These are phyloP conservation scores for Dynastes maya DNA, from an alignment of 2,888 invertebrate genomes.

Conservation along the genomic window DNA sequence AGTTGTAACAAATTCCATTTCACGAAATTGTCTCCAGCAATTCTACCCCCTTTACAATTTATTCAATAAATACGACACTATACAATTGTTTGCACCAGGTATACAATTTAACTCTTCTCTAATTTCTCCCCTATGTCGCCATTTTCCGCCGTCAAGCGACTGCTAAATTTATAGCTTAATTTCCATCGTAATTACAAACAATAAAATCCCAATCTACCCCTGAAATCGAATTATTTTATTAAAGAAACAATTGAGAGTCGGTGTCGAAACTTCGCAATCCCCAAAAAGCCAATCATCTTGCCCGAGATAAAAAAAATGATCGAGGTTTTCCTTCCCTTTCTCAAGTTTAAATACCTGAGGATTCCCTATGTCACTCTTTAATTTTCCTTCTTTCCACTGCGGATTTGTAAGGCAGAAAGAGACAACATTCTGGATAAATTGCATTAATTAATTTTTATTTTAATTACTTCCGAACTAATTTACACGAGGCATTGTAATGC, in stretches of 20 bases:
- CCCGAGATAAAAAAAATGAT: not conserved
- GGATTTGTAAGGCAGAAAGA: not conserved
- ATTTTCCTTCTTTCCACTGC: not conserved
- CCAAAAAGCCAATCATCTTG: not conserved
- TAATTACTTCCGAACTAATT: slow-evolving; percentile 41
- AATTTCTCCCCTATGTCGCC: not conserved
- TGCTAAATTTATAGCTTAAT: slow-evolving; percentile 38
- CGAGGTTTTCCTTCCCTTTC: not conserved
- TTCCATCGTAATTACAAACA: slow-evolving; percentile 44
- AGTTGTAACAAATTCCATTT: no score
- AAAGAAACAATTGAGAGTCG: slow-evolving; percentile 28
- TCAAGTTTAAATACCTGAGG: not conserved
- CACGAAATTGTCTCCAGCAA: no score
- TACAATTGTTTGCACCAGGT: not conserved
- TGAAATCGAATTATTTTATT: slow-evolving; percentile 42
- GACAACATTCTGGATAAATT: slow-evolving; percentile 15
- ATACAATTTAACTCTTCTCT: slow-evolving; percentile 1
- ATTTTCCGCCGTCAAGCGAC: not conserved
- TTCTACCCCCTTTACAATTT: not conserved
- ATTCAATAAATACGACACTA: not conserved
- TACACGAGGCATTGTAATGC: slow-evolving; percentile 1
- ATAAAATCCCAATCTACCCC: slow-evolving; percentile 40
- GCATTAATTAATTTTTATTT: slow-evolving; percentile 44
- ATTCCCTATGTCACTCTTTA: slow-evolving; percentile 6
- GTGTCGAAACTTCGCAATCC: not conserved